Percentiles rank a stretch among this genome's conserved stretches.
Conservation (phyloP, 2,797 vertebrate genomes). For the Muscicapa striata region DNA sequence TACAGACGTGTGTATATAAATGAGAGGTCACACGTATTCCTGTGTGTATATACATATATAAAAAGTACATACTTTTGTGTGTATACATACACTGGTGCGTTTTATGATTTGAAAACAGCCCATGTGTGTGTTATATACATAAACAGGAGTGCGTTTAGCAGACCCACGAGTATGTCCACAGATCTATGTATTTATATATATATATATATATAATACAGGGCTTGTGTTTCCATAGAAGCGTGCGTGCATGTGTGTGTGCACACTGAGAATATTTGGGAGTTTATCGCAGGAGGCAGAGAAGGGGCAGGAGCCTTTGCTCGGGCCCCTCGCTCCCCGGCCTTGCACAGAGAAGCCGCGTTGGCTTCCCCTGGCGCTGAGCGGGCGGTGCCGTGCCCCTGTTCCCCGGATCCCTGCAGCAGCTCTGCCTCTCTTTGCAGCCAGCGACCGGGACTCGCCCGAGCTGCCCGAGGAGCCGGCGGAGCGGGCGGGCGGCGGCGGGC, state of each 20-base stretch:
- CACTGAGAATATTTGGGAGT: rapidly evolving
- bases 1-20: background rate
- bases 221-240: rapidly evolving
- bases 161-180: rapidly evolving
- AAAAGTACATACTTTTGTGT: background rate
- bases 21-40: background rate
- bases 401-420: background rate
- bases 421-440: constrained; percentile 67
- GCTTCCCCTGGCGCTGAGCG: background rate
- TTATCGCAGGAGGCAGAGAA: background rate
- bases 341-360: background rate
- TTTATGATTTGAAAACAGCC: background rate
- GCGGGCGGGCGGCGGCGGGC: constrained; percentile 56
- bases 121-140: rapidly evolving
- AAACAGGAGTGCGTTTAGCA: rapidly evolving
- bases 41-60: background rate
- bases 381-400: background rate
- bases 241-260: rapidly evolving
- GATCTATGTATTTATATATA: too few relatives aligned
- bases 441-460: constrained; percentile 86
- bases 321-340: background rate
- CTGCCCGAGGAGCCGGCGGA: constrained; percentile 78
- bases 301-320: background rate
- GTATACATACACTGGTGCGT: rapidly evolving
- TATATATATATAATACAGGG: too few relatives aligned